Evolutionary conservation across 2,888 invertebrate genomes (phyloP).

Genomic region (Cheilosia vulpina): DNA sequence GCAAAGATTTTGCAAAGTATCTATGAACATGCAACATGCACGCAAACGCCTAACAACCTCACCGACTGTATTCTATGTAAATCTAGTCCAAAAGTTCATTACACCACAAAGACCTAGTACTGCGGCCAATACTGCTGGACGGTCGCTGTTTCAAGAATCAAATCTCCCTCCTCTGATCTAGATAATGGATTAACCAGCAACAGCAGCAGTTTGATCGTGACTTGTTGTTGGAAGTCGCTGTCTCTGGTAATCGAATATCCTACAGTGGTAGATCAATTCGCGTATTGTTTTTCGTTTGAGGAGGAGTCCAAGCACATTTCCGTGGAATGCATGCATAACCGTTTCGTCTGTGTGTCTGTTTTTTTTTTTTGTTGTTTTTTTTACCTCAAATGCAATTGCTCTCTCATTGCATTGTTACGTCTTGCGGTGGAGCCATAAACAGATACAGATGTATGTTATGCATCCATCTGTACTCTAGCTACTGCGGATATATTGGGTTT

Average conservation of each 20-base stretch:
- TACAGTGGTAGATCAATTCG: conserved; percentile 39
- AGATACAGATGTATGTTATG: conserved; percentile 13
- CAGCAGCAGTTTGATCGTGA: conserved; percentile 26
- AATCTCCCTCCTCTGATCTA: conserved; percentile 35
- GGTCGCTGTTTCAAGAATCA: not conserved
- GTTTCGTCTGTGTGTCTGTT: conserved; percentile 17
- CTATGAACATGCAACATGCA: not conserved
- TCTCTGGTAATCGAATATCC: conserved; percentile 59
- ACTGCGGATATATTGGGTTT: conserved; percentile 16
- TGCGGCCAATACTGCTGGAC: conserved; percentile 10
- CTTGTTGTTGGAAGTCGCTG: conserved; percentile 3
- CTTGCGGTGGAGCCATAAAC: conserved; percentile 2
- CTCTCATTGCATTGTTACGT: conserved; percentile 45
- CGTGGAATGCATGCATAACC: conserved; percentile 45
- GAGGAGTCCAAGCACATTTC: conserved; percentile 35
- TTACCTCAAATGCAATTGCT: conserved; percentile 41
- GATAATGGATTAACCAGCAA: conserved; percentile 49
- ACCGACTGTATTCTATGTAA: conserved; percentile 22
- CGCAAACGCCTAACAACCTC: not conserved
- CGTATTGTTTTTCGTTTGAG: conserved; percentile 30
- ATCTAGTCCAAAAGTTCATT: conserved; percentile 54
- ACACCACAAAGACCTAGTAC: conserved; percentile 49
- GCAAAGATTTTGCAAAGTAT: not conserved
- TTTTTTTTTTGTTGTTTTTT: not conserved
- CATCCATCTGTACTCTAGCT: conserved; percentile 1